Base-by-base conservation (phyloP, 2,797 vertebrate genomes). In the Microtus californicus region DNA sequence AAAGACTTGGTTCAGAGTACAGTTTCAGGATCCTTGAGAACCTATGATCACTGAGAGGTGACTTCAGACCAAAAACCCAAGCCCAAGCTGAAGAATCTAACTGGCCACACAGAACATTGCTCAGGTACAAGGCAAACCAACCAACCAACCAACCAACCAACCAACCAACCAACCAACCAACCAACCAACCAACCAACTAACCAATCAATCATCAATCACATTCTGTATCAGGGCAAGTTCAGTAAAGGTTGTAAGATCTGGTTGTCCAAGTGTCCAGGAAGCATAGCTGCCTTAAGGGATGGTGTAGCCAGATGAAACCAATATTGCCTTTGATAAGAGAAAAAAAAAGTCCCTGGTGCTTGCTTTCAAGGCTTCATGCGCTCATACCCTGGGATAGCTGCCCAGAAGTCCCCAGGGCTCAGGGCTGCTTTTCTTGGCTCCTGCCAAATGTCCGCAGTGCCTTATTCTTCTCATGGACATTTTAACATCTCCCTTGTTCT, bases 251-350 rank as follows among this genome's bases (percentile, higher is more conserved):
- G 34, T 21, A 61, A 82, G 89, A n/a, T 82, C 94, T 89, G n/a
- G 21, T 87, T 89, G 69, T 94, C n/a, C 54, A 74, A 92, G 89
- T 89, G 74, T 92, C 79, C 63, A 90, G 93, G 71, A 88, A 56
- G 29, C 11, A 7, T 17, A n/a, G 45, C n/a, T 92, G 59, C 78
- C 89, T 54, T 40, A 89, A 94, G 89, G 91, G 23, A n/a, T 74
- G 94, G 91, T 90, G 94, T 85, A 81, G 61, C 88, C 78, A 88
- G 54, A 67, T 51, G 82, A 37, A 81, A 78, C 59, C 8, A 10
- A 87, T 48, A 63, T 90, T 90, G 14, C 17, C 25, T 80, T 61
- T 59, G 40, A 25, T 37, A 74, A 91, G 43, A 17, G 43, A n/a
- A 21, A 79, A 59, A 45, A 51, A 83, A 80, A 67, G n/a, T 6